Conservation (phyloP, 2,113 vertebrate genomes). For the Astatotilapia flaviijosephi region DNA sequence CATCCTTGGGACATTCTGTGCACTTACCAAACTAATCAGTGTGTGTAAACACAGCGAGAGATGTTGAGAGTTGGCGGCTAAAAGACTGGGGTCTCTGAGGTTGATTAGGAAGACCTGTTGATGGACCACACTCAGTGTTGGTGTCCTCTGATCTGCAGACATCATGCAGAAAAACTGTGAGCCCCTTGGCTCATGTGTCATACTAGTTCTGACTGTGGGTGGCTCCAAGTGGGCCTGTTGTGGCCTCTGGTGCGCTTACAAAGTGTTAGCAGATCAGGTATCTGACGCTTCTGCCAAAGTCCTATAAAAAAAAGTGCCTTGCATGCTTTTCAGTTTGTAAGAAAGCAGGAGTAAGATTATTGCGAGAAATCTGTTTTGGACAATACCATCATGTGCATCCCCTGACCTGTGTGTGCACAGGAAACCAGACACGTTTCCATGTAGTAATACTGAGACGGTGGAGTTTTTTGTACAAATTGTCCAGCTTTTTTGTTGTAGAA, state of each 20-base stretch:
- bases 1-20: conserved; percentile 77
- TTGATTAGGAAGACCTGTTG: conserved; percentile 77
- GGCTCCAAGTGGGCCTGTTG: not conserved
- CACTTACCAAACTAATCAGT: conserved; percentile 79
- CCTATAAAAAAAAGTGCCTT: accelerated
- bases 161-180: conserved; percentile 4
- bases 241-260: not conserved
- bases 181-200: not conserved
- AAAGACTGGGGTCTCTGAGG: conserved; percentile 74
- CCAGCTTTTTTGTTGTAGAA: not conserved
- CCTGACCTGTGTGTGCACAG: not conserved
- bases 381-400: not conserved
- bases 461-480: not conserved
- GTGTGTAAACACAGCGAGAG: conserved; percentile 79
- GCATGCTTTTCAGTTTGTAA: not conserved
- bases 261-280: not conserved
- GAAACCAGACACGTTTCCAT: not conserved
- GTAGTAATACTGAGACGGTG: not conserved
- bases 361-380: not conserved
- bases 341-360: not conserved
- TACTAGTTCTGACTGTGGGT: not conserved
- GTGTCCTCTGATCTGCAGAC: conserved; percentile 24
- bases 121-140: conserved; percentile 66
- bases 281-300: not conserved
- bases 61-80: conserved; percentile 51